Percentiles rank a stretch among this genome's conserved stretches.
These are phyloP conservation scores for Eucidaris tribuloides DNA, from an alignment of 35 echinoderm and acorn worm species.

Conservation along the genomic window DNA sequence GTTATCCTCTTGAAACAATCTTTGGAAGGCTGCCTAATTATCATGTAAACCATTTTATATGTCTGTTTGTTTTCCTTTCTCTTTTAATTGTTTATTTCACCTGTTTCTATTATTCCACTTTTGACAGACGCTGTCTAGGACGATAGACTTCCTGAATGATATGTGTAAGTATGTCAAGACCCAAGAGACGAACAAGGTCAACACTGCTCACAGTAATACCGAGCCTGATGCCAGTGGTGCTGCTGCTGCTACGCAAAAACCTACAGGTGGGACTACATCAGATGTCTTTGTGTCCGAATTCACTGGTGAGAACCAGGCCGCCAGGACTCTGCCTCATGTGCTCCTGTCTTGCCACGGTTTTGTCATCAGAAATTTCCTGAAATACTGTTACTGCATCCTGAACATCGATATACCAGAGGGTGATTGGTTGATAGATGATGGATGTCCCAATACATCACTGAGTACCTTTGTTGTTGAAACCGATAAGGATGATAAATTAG, in stretches of 20 bases:
- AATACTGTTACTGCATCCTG: conserved; percentile 2
- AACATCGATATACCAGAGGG: conserved; percentile 10
- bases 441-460: conserved; percentile 6
- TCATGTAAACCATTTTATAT: no score
- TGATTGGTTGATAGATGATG: conserved; percentile 19
- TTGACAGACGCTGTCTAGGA: neutral
- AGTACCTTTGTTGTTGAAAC: conserved; percentile 27
- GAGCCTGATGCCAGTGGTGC: neutral
- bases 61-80: no score
- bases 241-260: neutral
- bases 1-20: no score
- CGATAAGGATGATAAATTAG: conserved; percentile 13
- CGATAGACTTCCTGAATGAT: conserved; percentile 9
- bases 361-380: conserved; percentile 12
- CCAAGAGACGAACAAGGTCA: neutral
- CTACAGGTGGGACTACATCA: conserved; percentile 1
- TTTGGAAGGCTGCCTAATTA: no score
- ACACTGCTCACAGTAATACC: neutral
- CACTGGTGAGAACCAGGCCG: conserved; percentile 10
- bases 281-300: conserved; percentile 9
- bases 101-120: no score
- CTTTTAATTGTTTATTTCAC: no score
- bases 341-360: neutral
- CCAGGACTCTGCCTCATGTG: neutral
- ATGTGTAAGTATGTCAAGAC: conserved; percentile 16